These are phyloP conservation scores for mouse (Mus musculus) DNA, from an alignment of 2,113 vertebrate species.

Conservation along the genomic window GRCm39 chr5:31922501-31923000, in stretches of 20 bases:
- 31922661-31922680: background rate
- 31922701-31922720: background rate
- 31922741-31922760: too few relatives aligned
- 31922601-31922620: background rate
- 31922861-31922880: background rate
- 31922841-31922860: background rate
- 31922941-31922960: background rate
- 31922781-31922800: background rate
- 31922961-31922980: background rate
- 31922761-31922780: background rate
- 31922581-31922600: background rate
- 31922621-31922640: background rate
- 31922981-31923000: background rate
- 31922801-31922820: background rate
- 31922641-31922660: background rate
- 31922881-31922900: background rate
- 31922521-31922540: background rate
- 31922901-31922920: background rate
- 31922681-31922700: background rate
- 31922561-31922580: background rate
- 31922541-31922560: slow-evolving; percentile 13
- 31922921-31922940: background rate
- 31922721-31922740: background rate
- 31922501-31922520: background rate
- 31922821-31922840: slow-evolving; percentile 24